These are phyloP conservation scores for Drosophila atripex DNA, from an alignment of 2,888 invertebrate genomes.

Conservation along the genomic window DNA sequence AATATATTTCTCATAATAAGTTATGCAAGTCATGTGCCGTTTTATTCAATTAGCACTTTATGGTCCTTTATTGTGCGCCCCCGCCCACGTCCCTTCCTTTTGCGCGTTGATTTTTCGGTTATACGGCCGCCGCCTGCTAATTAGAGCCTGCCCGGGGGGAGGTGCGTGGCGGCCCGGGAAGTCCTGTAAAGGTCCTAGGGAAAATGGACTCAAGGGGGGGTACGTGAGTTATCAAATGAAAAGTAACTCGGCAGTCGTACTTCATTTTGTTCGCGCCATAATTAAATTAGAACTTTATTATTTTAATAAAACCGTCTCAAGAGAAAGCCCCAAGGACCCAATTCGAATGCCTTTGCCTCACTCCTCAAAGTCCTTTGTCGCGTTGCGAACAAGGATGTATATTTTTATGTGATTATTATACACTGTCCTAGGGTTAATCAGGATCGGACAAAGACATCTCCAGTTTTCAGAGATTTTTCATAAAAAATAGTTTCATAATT, in stretches of 20 bases:
- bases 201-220: constrained; percentile 40
- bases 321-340: constrained; percentile 28
- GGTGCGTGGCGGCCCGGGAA: background rate
- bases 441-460: too few relatives aligned
- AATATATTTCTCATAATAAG: constrained; percentile 72
- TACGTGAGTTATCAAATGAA: constrained; percentile 81
- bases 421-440: constrained; percentile 10
- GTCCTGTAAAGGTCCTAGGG: background rate
- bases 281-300: constrained; percentile 79
- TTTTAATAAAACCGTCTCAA: constrained; percentile 75
- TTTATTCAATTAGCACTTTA: constrained; percentile 83
- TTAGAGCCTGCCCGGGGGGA: constrained; percentile 66
- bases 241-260: constrained; percentile 63
- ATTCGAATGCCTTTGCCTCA: constrained; percentile 30
- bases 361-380: constrained; percentile 39
- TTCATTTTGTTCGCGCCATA: constrained; percentile 52
- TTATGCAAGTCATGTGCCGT: constrained; percentile 82
- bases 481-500: background rate
- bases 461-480: too few relatives aligned
- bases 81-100: constrained; percentile 33
- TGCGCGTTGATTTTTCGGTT: constrained; percentile 80
- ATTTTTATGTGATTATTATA: constrained; percentile 40
- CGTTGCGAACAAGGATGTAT: constrained; percentile 17
- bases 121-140: constrained; percentile 78
- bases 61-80: constrained; percentile 77